Evolutionary conservation across 1,140 invertebrate genomes (phyloP).

Genomic region (Sycobia sp.): DNA sequence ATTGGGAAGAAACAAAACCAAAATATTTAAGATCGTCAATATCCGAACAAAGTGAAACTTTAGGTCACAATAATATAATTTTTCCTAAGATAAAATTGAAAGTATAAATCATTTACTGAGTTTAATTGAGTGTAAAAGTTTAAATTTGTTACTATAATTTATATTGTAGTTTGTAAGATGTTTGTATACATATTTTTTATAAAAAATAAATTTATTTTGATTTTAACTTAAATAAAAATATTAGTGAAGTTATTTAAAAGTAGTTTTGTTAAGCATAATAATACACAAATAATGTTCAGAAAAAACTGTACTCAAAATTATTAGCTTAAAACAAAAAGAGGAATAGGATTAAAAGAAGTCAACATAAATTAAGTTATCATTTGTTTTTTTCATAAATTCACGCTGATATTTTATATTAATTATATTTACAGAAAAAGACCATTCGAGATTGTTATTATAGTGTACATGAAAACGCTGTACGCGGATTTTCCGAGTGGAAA

Average conservation of each 20-base stretch:
- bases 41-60: not conserved
- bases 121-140: not conserved
- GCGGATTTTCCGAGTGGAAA: too few species aligned
- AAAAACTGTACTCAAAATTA: too few species aligned
- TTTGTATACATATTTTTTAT: not conserved
- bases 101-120: not conserved
- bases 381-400: conserved; percentile 31
- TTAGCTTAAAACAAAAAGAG: too few species aligned
- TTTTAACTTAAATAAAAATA: not conserved
- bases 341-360: too few species aligned
- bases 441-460: conserved; percentile 46
- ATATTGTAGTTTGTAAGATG: too few species aligned
- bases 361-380: not conserved
- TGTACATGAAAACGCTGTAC: conserved; percentile 44
- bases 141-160: not conserved
- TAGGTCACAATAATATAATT: conserved; percentile 30
- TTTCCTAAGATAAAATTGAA: conserved; percentile 37
- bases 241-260: too few species aligned
- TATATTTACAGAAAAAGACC: conserved; percentile 52
- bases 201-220: not conserved
- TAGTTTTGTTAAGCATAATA: too few species aligned
- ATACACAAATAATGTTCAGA: too few species aligned
- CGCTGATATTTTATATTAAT: conserved; percentile 45
- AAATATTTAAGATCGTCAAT: conserved; percentile 31
- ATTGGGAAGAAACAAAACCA: conserved; percentile 62